Evolutionary conservation across 2,888 invertebrate species (phyloP), one percentile per base, ranked within the genome.

Genomic region (Byasa hedistus): DNA sequence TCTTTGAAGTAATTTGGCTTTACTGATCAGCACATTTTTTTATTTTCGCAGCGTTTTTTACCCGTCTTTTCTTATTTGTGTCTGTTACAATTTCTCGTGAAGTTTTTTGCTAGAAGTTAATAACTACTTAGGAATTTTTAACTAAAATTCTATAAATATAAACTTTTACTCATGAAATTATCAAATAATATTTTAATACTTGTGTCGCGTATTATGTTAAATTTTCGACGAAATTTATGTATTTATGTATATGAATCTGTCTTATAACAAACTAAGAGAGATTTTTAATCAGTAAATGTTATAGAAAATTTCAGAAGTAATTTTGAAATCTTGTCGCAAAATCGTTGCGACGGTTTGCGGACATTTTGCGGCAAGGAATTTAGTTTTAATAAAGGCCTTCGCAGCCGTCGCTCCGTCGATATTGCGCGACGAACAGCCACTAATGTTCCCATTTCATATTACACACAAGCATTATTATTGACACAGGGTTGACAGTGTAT

Each of bases 381-480:
- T 87, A 87, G 89, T 89, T 91, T 90, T 90, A 90, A 91, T 90
- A 90, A 90, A 90, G 85, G 88, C 83, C 78, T 78, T 80, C 79
- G 78, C 90, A 87, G 88, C 87, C 86, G 89, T 85, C 85, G 86
- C 86, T 73, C 74, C 79, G 77, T 78, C 80, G 82, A 86, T 87
- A 89, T 88, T 88, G 85, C 82, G 77, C 80, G 79, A 79, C 81
- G 86, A 89, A 87, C 88, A 87, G 84, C 86, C 87, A 84, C 88
- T 89, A 90, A 89, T 87, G 89, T 79, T 78, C 86, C 84, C 84
- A 84, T 86, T 83, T 86, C 82, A 84, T 90, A 88, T 89, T 87
- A 88, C 85, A 77, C 76, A 84, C 83, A 85, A 86, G 84, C 86
- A 87, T 87, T 89, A 89, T 87, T 87, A 85, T 84, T 79, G 85